Percentiles rank a stretch among this genome's conserved stretches.
Evolutionary conservation across 2,797 vertebrate genomes (phyloP).

Genomic region (Tympanoctomys barrerae): DNA sequence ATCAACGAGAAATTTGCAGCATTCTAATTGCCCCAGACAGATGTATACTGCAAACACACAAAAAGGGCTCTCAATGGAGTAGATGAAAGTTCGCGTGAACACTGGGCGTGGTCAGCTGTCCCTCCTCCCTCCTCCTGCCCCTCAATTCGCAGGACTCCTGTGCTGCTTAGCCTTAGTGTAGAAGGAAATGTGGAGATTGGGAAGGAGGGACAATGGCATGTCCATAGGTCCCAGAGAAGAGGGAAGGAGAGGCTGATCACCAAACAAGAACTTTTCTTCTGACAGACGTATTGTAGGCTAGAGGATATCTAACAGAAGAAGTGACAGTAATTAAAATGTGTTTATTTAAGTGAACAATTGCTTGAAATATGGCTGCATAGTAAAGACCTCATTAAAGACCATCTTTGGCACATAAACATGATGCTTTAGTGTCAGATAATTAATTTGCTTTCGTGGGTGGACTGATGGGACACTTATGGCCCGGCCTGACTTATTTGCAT

Average conservation of each 20-base stretch:
- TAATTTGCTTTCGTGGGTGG: constrained; percentile 86
- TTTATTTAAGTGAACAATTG: constrained; percentile 88
- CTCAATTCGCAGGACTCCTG: constrained; percentile 7
- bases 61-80: constrained; percentile 53
- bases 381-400: constrained; percentile 87
- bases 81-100: constrained; percentile 36
- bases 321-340: constrained; percentile 87
- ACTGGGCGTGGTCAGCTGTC: constrained; percentile 18
- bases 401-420: constrained; percentile 76
- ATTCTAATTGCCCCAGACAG: constrained; percentile 61
- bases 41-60: not conserved
- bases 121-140: not conserved
- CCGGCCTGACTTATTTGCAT: constrained; percentile 74
- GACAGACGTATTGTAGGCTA: constrained; percentile 83
- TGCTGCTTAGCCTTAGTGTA: constrained; percentile 71
- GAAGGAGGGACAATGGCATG: not conserved
- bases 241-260: constrained; percentile 70
- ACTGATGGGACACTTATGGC: constrained; percentile 82
- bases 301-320: constrained; percentile 85
- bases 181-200: not conserved
- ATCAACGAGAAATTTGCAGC: constrained; percentile 71
- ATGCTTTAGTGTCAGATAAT: constrained; percentile 83
- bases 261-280: constrained; percentile 78
- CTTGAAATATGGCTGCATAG: constrained; percentile 84
- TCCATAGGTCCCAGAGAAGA: constrained; percentile 70